A percentile compares a stretch with the other conserved stretches of the same genome.
Conservation (phyloP, 30 jellyfish, hydroid and myxozoan species). For the Aurelia aurita region DNA sequence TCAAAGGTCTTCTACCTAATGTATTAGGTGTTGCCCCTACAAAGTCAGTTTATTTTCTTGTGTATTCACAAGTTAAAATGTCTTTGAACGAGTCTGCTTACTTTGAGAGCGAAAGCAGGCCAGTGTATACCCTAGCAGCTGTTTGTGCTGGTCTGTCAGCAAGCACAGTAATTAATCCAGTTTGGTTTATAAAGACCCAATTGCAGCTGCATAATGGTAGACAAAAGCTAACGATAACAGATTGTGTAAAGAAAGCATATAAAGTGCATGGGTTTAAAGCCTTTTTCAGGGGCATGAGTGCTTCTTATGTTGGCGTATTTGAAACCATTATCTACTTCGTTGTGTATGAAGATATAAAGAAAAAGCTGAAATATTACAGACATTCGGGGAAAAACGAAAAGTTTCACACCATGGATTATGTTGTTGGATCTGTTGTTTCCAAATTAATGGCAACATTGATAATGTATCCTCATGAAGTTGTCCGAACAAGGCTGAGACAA, state of each 20-base stretch:
- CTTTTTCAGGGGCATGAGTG: slow-evolving; percentile 91
- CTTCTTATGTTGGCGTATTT: slow-evolving; percentile 88
- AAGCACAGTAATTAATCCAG: slow-evolving; percentile 91
- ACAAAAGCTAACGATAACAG: slow-evolving; percentile 36
- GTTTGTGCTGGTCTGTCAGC: slow-evolving; percentile 87
- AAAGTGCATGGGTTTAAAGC: slow-evolving; percentile 66
- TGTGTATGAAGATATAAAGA: slow-evolving; percentile 84
- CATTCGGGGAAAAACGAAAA: not conserved
- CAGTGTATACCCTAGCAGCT: slow-evolving; percentile 88
- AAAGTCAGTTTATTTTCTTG: slow-evolving; percentile 79
- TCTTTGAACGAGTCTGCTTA: slow-evolving; percentile 53
- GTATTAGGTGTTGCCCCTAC: slow-evolving; percentile 94
- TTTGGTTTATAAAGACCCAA: slow-evolving; percentile 94
- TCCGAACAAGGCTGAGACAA: slow-evolving; percentile 90
- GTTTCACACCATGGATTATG: slow-evolving; percentile 69
- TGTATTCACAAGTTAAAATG: slow-evolving; percentile 80
- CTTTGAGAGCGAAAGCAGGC: slow-evolving; percentile 73
- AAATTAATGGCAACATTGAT: slow-evolving; percentile 70
- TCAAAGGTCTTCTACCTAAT: slow-evolving; percentile 87
- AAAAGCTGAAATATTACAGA: slow-evolving; percentile 28
- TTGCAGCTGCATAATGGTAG: slow-evolving; percentile 76
- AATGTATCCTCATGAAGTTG: slow-evolving; percentile 95
- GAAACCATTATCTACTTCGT: slow-evolving; percentile 86
- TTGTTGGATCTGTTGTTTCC: slow-evolving; percentile 70
- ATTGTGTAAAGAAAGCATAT: slow-evolving; percentile 66